These are phyloP conservation scores for Drosophila biarmipes DNA, from an alignment of 1,140 invertebrate genomes.

Conservation along the genomic window DNA sequence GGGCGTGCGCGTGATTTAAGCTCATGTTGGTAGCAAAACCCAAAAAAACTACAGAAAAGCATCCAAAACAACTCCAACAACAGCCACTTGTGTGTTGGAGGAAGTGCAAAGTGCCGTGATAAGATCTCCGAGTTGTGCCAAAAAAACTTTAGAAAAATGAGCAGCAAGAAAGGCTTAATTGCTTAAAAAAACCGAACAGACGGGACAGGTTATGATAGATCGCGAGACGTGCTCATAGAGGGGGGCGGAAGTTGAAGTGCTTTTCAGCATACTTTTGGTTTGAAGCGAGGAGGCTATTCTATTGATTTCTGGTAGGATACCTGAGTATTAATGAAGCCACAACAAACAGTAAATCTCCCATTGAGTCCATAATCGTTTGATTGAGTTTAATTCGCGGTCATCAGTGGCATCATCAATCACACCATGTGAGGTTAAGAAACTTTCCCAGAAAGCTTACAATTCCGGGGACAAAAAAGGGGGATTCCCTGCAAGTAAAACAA, in stretches of 20 bases:
- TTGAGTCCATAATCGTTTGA: conserved; percentile 40
- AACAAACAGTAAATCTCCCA: conserved; percentile 37
- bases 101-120: conserved; percentile 60
- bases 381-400: conserved; percentile 37
- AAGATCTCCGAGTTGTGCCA: conserved; percentile 50
- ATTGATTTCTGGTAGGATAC: conserved; percentile 12
- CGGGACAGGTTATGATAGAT: conserved; percentile 48
- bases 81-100: conserved; percentile 47
- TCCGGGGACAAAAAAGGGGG: conserved; percentile 21
- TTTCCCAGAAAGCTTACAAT: conserved; percentile 21
- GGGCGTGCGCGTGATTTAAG: conserved; percentile 62
- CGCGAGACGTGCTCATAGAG: conserved; percentile 13
- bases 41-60: conserved; percentile 19
- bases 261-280: conserved; percentile 12
- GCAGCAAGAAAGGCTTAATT: conserved; percentile 50
- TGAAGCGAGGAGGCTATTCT: neutral
- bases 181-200: conserved; percentile 12
- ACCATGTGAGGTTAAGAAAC: conserved; percentile 27
- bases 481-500: conserved; percentile 24
- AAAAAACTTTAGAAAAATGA: conserved; percentile 44
- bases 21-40: conserved; percentile 56
- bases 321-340: conserved; percentile 17
- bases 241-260: conserved; percentile 27
- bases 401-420: conserved; percentile 41
- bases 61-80: conserved; percentile 23